phyloP scores from a whole-genome alignment of 1,140 invertebrate genomes.

The Helicorthomorpha holstii region DNA sequence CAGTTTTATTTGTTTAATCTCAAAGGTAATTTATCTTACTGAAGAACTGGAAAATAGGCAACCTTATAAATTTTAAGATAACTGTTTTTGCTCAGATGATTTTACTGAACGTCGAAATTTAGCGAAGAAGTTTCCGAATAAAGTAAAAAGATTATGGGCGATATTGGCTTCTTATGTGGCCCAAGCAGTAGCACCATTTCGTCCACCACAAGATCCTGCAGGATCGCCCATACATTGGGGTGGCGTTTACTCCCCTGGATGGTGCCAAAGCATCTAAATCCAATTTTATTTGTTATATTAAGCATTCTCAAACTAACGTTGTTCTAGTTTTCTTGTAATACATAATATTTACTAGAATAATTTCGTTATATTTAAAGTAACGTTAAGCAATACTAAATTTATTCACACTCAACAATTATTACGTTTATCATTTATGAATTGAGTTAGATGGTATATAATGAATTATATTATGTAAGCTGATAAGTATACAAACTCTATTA shows the following conservation, averaged over 20 bases:
- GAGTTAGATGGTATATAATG: too few species aligned
- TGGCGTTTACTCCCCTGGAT: conserved; percentile 1
- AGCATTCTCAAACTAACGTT: too few species aligned
- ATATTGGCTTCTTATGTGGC: neutral
- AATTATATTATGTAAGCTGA: too few species aligned
- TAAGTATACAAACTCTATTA: too few species aligned
- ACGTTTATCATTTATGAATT: too few species aligned
- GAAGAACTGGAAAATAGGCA: neutral
- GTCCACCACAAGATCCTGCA: neutral
- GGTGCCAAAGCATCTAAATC: too few species aligned
- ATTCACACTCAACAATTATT: too few species aligned
- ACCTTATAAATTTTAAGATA: neutral
- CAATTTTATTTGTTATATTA: too few species aligned
- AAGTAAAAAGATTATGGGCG: neutral
- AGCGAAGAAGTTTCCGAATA: neutral
- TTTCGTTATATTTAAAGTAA: too few species aligned
- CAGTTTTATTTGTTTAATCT: neutral
- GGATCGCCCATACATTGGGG: neutral
- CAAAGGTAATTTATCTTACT: neutral
- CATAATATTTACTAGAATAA: too few species aligned
- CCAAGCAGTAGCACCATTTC: neutral
- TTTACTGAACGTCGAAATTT: neutral
- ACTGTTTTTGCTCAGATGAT: neutral
- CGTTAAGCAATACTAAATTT: too few species aligned
- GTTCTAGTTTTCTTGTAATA: too few species aligned